Evolutionary conservation across 1,140 invertebrate genomes (phyloP).

Genomic region (Leucophenga varia): DNA sequence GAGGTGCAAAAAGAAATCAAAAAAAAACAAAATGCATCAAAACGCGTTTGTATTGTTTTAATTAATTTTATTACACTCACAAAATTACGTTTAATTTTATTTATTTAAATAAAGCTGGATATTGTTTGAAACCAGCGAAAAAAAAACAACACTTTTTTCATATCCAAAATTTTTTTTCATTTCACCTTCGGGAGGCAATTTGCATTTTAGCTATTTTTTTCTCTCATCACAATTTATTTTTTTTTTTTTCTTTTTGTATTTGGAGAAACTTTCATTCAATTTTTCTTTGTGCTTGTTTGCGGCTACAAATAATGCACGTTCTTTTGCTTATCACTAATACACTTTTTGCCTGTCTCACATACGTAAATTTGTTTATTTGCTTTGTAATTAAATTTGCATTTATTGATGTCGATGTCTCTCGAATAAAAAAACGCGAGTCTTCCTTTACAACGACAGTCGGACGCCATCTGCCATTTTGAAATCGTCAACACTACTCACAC

Average conservation of each 20-base stretch:
- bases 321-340: not conserved
- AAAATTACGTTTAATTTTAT: no score
- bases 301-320: not conserved
- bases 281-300: slow-evolving; percentile 1
- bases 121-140: slow-evolving; percentile 3
- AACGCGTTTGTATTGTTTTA: no score
- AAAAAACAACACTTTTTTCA: slow-evolving; percentile 10
- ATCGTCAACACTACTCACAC: no score
- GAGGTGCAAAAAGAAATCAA: no score
- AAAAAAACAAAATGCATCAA: no score
- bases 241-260: slow-evolving; percentile 26
- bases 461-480: slow-evolving; percentile 19
- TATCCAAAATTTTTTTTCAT: not conserved
- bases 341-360: not conserved
- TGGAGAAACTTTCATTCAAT: no score
- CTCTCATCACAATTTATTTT: slow-evolving; percentile 15
- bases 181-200: slow-evolving; percentile 18
- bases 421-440: no score
- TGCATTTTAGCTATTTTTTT: slow-evolving; percentile 28
- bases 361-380: slow-evolving; percentile 27
- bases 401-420: no score
- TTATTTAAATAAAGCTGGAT: no score
- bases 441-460: no score
- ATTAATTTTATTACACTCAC: no score
- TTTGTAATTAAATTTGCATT: slow-evolving; percentile 22